Evolutionary conservation across 2,113 vertebrate genomes (phyloP).

Genomic region (Grus americana): DNA sequence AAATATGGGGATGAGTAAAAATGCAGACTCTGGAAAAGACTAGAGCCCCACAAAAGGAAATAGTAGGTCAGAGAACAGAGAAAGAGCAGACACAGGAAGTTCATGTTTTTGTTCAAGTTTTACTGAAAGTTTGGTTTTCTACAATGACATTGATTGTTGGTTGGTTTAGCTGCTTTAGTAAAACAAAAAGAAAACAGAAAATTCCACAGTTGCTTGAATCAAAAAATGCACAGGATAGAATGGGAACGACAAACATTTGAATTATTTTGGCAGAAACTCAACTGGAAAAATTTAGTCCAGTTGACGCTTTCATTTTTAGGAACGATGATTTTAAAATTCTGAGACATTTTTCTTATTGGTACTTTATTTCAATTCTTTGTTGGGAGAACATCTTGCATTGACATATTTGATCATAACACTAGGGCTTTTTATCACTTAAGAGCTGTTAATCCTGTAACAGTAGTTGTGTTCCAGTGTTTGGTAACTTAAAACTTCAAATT

Average conservation of each 20-base stretch:
- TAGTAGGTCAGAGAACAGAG: not conserved
- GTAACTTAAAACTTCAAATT: not conserved
- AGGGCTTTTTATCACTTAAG: not conserved
- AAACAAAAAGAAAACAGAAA: slow-evolving; percentile 25
- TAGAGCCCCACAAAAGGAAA: not conserved
- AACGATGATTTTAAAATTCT: not conserved
- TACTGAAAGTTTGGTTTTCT: not conserved
- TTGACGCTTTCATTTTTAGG: not conserved
- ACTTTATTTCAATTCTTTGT: not conserved
- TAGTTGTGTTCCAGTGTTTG: not conserved
- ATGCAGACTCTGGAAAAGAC: not conserved
- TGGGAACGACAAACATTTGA: not conserved
- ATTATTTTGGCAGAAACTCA: not conserved
- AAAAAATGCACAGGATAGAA: not conserved
- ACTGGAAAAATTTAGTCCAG: not conserved
- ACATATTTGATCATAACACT: not conserved
- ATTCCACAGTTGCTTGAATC: not conserved
- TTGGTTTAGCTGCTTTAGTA: not conserved
- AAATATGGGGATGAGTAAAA: not conserved
- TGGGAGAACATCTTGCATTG: not conserved
- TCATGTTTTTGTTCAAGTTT: not conserved
- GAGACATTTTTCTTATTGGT: not conserved
- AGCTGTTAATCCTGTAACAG: not conserved
- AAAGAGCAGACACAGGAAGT: not conserved
- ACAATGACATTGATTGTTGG: not conserved